Percentiles rank a stretch among this genome's conserved stretches.
Evolutionary conservation across 2,888 invertebrate genomes (phyloP).

Genomic region (Tachina fera): DNA sequence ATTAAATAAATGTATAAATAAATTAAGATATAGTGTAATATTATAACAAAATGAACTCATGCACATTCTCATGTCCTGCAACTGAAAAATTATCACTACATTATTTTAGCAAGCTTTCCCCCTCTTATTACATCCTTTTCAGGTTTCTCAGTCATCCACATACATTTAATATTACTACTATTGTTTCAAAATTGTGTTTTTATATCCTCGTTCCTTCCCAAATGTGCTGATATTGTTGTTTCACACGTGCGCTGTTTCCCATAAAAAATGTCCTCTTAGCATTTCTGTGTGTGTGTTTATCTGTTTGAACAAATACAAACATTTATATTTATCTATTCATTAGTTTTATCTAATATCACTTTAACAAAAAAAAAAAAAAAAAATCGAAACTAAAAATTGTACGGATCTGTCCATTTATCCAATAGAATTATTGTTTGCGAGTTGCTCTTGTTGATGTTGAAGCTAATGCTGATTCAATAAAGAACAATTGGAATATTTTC

Average conservation of each 20-base stretch:
- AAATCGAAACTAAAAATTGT: conserved; percentile 40
- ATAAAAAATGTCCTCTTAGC: background rate
- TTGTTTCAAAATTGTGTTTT: conserved; percentile 11
- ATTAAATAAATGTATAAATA: too few relatives aligned
- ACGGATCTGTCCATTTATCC: conserved; percentile 47
- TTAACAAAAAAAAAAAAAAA: conserved; percentile 23
- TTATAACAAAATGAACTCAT: too few relatives aligned
- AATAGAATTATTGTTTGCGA: conserved; percentile 45
- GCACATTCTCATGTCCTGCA: too few relatives aligned
- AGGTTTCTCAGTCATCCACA: too few relatives aligned
- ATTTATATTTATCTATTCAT: conserved; percentile 52
- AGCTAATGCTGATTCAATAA: conserved; percentile 46
- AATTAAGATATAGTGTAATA: too few relatives aligned
- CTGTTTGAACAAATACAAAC: conserved; percentile 28
- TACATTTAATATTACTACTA: background rate
- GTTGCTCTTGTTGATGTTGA: conserved; percentile 43
- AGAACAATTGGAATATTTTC: conserved; percentile 48
- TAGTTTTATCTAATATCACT: conserved; percentile 40
- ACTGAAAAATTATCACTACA: too few relatives aligned
- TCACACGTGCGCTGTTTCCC: conserved; percentile 39
- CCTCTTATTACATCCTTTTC: background rate
- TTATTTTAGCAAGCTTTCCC: background rate
- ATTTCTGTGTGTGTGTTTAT: background rate
- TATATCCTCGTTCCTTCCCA: background rate
- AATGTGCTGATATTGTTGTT: conserved; percentile 26